Evolutionary conservation across 2,888 invertebrate species (phyloP).

Genomic region (Nemotelus pantherinus): DNA sequence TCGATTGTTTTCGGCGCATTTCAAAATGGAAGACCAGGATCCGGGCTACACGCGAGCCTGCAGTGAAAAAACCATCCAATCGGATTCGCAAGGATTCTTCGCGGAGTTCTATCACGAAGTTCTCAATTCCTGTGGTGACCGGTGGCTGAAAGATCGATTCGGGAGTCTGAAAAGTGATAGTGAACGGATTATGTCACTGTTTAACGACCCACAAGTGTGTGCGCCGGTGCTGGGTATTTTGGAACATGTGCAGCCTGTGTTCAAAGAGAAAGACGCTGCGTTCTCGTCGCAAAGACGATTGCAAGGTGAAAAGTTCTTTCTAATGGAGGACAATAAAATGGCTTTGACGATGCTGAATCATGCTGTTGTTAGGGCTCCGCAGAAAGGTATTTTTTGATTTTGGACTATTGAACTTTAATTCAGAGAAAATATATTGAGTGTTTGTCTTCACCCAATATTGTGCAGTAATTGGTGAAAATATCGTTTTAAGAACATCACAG

Average conservation of each 20-base stretch:
- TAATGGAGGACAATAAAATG: slow-evolving; percentile 67
- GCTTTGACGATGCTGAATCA: slow-evolving; percentile 76
- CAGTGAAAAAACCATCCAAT: slow-evolving; percentile 79
- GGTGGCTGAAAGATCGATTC: slow-evolving; percentile 72
- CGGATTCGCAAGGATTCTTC: slow-evolving; percentile 80
- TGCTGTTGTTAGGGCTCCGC: slow-evolving; percentile 77
- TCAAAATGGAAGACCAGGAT: slow-evolving; percentile 61
- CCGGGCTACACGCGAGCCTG: slow-evolving; percentile 72
- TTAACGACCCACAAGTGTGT: slow-evolving; percentile 66
- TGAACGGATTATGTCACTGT: slow-evolving; percentile 67
- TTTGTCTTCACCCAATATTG: not conserved
- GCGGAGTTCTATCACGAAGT: slow-evolving; percentile 72
- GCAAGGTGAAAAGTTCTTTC: slow-evolving; percentile 71
- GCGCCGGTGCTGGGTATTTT: slow-evolving; percentile 68
- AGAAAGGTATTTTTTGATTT: slow-evolving; percentile 66
- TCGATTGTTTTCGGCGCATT: not conserved
- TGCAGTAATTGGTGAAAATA: not conserved
- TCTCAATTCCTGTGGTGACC: slow-evolving; percentile 61
- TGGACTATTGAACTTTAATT: not conserved
- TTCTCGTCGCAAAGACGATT: slow-evolving; percentile 71
- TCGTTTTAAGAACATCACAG: not conserved
- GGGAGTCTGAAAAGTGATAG: slow-evolving; percentile 69
- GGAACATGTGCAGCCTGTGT: slow-evolving; percentile 73
- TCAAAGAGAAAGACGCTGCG: slow-evolving; percentile 73
- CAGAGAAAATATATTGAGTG: not conserved